Evolutionary conservation across 2,888 invertebrate genomes (phyloP).

Genomic region (Serripes groenlandicus): DNA sequence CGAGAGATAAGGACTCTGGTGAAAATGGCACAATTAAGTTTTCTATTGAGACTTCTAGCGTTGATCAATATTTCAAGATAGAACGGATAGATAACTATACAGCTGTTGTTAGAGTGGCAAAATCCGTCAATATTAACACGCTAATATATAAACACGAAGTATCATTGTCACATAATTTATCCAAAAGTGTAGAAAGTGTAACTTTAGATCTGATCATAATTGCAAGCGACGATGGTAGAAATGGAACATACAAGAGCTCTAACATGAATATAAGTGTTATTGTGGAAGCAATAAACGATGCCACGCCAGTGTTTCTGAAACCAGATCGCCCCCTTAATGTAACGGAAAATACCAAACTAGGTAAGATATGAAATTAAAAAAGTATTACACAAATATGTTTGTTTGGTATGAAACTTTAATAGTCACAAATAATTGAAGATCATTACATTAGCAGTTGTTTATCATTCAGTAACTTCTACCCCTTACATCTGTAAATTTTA

Average conservation of each 20-base stretch:
- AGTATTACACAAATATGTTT: too few relatives aligned
- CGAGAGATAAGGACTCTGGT: constrained; percentile 61
- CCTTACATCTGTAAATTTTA: too few relatives aligned
- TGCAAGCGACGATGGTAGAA: constrained; percentile 57
- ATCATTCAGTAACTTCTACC: too few relatives aligned
- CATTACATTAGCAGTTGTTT: too few relatives aligned
- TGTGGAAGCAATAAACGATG: constrained; percentile 66
- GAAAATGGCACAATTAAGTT: constrained; percentile 63
- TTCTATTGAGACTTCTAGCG: constrained; percentile 19
- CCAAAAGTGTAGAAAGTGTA: constrained; percentile 36
- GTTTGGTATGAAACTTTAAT: too few relatives aligned
- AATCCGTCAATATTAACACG: constrained; percentile 39
- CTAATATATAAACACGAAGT: constrained; percentile 12
- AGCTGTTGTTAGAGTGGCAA: constrained; percentile 34
- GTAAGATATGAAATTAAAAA: too few relatives aligned
- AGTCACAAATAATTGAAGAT: too few relatives aligned
- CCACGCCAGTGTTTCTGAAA: constrained; percentile 62
- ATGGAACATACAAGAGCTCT: constrained; percentile 4
- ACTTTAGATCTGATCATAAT: constrained; percentile 35
- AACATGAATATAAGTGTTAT: constrained; percentile 40
- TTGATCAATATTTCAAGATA: constrained; percentile 40
- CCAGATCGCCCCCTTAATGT: background rate
- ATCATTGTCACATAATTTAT: background rate
- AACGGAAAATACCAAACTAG: background rate
- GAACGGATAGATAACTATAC: constrained; percentile 32